Conservation (phyloP, 2,113 vertebrate species). For the Chrysemys picta region DNA sequence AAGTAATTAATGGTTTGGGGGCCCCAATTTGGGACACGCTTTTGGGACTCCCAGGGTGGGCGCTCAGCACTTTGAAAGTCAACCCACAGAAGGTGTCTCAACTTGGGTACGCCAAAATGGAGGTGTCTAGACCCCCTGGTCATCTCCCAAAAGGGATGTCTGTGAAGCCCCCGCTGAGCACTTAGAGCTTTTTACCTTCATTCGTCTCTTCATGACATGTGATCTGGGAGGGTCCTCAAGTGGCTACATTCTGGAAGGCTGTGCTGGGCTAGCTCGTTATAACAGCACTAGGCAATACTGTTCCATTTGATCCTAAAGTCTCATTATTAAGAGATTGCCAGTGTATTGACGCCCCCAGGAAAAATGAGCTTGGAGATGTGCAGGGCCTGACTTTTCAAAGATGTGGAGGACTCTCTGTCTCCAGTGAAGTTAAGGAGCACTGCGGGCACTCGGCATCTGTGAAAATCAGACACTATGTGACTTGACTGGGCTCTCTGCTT, state of each 20-base stretch:
- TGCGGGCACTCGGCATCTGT: neutral
- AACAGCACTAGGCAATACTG: neutral
- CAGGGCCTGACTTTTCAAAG: neutral
- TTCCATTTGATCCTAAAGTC: neutral
- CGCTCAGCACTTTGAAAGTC: neutral
- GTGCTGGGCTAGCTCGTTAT: neutral
- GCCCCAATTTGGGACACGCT: fast-evolving
- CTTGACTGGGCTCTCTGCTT: fast-evolving
- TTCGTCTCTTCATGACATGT: neutral
- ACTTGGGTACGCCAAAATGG: neutral
- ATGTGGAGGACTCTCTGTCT: neutral
- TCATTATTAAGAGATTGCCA: neutral
- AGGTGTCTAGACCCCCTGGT: neutral
- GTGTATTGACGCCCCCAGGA: neutral
- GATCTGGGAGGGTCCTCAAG: neutral
- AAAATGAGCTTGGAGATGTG: neutral
- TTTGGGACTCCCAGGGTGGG: neutral
- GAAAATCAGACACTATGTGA: neutral
- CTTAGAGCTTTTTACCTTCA: neutral
- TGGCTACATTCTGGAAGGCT: neutral
- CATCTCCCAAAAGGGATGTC: neutral
- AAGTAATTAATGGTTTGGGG: neutral
- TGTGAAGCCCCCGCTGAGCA: neutral
- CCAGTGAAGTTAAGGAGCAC: neutral
- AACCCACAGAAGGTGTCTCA: neutral